Evolutionary conservation across 2,797 vertebrate genomes (phyloP).

Genomic region (Liasis olivaceus): DNA sequence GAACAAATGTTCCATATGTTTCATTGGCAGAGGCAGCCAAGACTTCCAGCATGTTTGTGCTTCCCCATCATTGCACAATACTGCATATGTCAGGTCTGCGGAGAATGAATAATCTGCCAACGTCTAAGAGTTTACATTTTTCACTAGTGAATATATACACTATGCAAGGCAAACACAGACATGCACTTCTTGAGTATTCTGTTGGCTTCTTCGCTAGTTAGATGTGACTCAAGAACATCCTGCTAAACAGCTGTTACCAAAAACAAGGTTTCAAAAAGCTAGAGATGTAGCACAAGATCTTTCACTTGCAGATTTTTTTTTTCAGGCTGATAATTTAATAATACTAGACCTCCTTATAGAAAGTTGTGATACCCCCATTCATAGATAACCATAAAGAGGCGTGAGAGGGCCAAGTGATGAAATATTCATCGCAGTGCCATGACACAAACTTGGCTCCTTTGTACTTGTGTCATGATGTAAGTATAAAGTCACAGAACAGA

Average conservation of each 20-base stretch:
- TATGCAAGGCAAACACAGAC: slow-evolving; percentile 42
- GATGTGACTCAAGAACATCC: background rate
- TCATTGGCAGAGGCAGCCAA: slow-evolving; percentile 13
- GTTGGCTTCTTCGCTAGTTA: background rate
- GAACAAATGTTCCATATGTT: slow-evolving; percentile 44
- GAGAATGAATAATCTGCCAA: slow-evolving; percentile 52
- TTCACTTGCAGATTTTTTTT: background rate
- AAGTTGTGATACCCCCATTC: too few species aligned
- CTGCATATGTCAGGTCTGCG: slow-evolving; percentile 26
- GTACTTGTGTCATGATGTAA: too few species aligned
- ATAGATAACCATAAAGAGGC: background rate
- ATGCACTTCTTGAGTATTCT: slow-evolving; percentile 41
- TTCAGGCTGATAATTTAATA: background rate
- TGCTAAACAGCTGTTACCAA: background rate
- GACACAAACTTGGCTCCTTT: too few species aligned
- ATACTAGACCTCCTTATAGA: background rate
- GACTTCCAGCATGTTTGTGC: slow-evolving; percentile 28
- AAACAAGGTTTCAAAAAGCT: background rate
- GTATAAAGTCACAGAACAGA: too few species aligned
- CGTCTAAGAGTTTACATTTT: slow-evolving; percentile 60
- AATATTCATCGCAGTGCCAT: too few species aligned
- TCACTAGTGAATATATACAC: slow-evolving; percentile 54
- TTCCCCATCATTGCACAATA: background rate
- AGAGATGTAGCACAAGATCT: background rate
- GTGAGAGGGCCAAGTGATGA: background rate